Base-by-base conservation (phyloP, 2,797 vertebrate genomes). In the Chiloscyllium punctatum region DNA sequence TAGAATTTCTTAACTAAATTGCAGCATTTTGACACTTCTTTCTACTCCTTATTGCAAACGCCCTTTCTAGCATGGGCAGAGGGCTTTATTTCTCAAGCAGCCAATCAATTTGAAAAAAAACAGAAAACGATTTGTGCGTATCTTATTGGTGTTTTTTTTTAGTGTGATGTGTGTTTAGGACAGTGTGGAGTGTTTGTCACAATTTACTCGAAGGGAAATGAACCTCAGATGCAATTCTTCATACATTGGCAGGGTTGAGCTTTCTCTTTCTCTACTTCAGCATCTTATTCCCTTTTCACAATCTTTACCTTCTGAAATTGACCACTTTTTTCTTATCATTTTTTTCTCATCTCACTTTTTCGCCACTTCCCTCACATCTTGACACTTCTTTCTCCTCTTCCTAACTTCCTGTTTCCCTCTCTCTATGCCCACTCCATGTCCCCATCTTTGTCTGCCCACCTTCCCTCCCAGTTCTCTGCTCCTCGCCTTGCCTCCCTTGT, bases 1-100 rank as follows among this genome's bases (percentile, higher is more conserved):
- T 99, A 99, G 98, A 98, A 98, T 97, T 98, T 98, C 97, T 96
- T 98, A 98, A 98, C 97, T 98, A 98, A 98, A 99, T 98, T 98
- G 99, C 98, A 99, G 98, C 98, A 98, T 98, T 98, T 98, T 98
- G 96, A 96, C 96, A 96, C 96, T 95, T 91, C 27, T 91, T 95
- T 95, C 94, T 95, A 95, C 71, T 95, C 94, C 94, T 95, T 95
- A 74, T 94, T 27, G 71, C 42, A 18, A 97, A 98, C 98, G 98
- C 98, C 98, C 98, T 98, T 98, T 97, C 98, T 98, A 98, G 98
- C 98, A 98, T 98, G 97, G 98, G 97, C 96, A 97, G 97, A 98
- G 97, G 98, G 97, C 62, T 98, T 97, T 97, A 97, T 98, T 97
- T 97, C 96, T 98, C 97, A 97, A 98, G 98, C 98, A 98, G 97